Evolutionary conservation across 2,113 vertebrate genomes (phyloP), one percentile per base, ranked within the genome.

Genomic region (Phodopus roborovskii): DNA sequence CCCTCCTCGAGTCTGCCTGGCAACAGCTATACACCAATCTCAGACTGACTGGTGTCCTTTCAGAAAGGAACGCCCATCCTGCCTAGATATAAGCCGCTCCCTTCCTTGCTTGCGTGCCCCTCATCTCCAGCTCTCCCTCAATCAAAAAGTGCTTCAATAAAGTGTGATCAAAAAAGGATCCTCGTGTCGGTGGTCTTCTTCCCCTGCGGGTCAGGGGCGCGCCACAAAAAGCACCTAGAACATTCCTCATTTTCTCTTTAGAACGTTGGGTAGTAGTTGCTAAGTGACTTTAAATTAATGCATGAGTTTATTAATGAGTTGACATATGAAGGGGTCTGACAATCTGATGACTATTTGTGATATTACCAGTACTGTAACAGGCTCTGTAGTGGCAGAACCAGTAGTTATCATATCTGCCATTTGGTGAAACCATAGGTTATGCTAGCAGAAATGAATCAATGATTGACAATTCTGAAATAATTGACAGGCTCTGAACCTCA

Each of bases 381-480:
- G 4, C n/a, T 68, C 88, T 70, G 42, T 79, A 73, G 81, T 88
- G 86, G 19, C 7, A 26, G 36, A 94, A 89, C 92, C 74, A 50
- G 39, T 22, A 12, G 88, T 81, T 48, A 74, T 66, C 68, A 17
- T 78, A 91, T 56, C 39, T 91, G n/a, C 20, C 56, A 17, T 68
- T 89, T 17, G 30, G 20, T 28, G 30, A 79, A 78, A 75, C 84
- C 53, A 39, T 26, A 89, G 77, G 50, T 68, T 95, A 87, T 91
- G 42, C 26, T 13, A 92, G 82, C 62, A 86, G 89, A 30, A 6
- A 7, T 10, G 9, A 90, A 90, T 94, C 91, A 91, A 70, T 87
- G 78, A 92, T 58, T 56, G 91, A 94, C 45, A 93, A 22, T 70
- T 96, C 83, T 84, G 84, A 97, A 96, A 95, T 48, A 94, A 91